A percentile compares a stretch with the other conserved stretches of the same genome.
Conservation (phyloP, 2,113 vertebrate genomes). For the Phoxinus phoxinus region DNA sequence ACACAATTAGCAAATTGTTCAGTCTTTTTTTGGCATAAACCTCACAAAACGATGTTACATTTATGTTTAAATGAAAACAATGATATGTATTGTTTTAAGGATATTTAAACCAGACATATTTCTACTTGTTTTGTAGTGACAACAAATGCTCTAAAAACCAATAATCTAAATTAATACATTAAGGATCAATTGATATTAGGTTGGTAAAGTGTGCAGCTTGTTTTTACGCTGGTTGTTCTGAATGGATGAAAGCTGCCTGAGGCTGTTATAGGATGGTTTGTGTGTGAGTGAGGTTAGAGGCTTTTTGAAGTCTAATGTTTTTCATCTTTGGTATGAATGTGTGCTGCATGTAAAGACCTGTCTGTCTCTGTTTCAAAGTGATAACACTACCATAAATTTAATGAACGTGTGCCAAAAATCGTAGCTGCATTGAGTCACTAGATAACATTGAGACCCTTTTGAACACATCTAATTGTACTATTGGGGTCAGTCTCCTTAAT, state of each 20-base stretch:
- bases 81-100: background rate
- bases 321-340: constrained; percentile 42
- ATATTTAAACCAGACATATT: background rate
- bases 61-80: background rate
- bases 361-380: constrained; percentile 26
- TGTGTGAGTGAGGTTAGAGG: constrained; percentile 9
- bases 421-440: background rate
- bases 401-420: background rate
- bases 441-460: background rate
- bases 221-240: background rate
- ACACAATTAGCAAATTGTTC: background rate
- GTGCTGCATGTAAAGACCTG: constrained; percentile 39
- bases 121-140: background rate
- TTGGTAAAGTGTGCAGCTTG: background rate
- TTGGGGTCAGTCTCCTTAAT: background rate
- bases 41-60: background rate
- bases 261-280: background rate
- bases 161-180: background rate
- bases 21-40: background rate
- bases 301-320: constrained; percentile 44
- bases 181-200: background rate
- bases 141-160: background rate
- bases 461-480: background rate
- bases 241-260: constrained; percentile 16
- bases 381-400: background rate